phyloP scores from a whole-genome alignment of 2,797 vertebrate genomes.

The Oceanodroma leucorhoa region DNA sequence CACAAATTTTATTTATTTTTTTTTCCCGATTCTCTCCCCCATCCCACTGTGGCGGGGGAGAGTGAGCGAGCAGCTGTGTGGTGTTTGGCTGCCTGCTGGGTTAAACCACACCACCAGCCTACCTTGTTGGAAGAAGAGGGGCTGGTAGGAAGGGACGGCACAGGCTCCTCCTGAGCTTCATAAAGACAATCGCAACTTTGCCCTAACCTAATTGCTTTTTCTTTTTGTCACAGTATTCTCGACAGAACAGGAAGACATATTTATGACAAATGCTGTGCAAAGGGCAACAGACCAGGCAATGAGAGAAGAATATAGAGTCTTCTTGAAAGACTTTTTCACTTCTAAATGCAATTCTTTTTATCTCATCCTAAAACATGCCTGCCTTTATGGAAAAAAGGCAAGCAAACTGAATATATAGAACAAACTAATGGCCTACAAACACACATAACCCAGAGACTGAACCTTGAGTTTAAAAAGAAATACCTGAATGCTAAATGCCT shows the following conservation, averaged over 20 bases:
- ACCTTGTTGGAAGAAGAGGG: rapidly evolving
- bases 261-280: not conserved
- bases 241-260: not conserved
- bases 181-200: not conserved
- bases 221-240: not conserved
- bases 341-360: not conserved
- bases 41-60: too few relatives aligned
- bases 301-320: not conserved
- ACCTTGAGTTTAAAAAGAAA: not conserved
- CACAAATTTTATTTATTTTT: too few relatives aligned
- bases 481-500: not conserved
- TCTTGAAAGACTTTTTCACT: not conserved
- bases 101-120: too few relatives aligned
- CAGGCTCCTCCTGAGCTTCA: not conserved
- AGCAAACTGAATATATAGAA: not conserved
- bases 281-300: not conserved
- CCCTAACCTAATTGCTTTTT: not conserved
- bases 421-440: not conserved
- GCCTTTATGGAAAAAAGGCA: not conserved
- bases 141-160: not conserved
- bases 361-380: not conserved
- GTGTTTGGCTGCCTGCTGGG: too few relatives aligned
- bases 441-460: not conserved
- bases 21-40: too few relatives aligned
- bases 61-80: too few relatives aligned